Percentiles rank a stretch among this genome's conserved stretches.
These are phyloP conservation scores for Montipora sp. DNA, from an alignment of 64 coral and sea anemone species.

Conservation along the genomic window DNA sequence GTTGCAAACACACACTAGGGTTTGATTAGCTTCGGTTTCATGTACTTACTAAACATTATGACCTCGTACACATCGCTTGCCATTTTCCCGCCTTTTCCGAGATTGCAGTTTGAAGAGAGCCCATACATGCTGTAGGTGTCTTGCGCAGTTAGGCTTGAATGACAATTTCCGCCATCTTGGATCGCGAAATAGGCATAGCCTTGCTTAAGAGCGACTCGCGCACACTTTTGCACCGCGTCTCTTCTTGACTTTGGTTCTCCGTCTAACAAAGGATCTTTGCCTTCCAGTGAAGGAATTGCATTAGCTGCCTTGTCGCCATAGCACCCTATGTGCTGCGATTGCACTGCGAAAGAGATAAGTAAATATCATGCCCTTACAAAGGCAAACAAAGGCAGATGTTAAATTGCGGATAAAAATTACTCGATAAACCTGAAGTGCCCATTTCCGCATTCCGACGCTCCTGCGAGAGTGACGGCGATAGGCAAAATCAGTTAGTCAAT, in stretches of 20 bases:
- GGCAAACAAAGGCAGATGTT: background rate
- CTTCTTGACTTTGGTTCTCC: conserved; percentile 29
- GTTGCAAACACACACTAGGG: too few relatives aligned
- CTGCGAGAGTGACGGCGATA: background rate
- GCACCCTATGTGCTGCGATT: conserved; percentile 21
- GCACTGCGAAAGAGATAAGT: background rate
- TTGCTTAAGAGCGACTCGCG: conserved; percentile 36
- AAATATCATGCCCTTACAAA: background rate
- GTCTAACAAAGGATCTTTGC: conserved; percentile 27
- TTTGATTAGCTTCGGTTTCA: background rate
- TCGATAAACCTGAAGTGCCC: too few relatives aligned
- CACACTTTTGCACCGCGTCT: conserved; percentile 25
- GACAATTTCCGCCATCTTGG: conserved; percentile 50
- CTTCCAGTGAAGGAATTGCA: conserved; percentile 46
- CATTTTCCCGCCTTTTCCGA: conserved; percentile 46
- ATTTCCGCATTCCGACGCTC: background rate
- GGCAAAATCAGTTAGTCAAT: background rate
- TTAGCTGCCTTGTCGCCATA: conserved; percentile 24
- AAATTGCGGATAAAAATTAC: too few relatives aligned
- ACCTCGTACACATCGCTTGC: conserved; percentile 61
- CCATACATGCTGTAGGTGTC: conserved; percentile 53
- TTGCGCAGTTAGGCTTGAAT: conserved; percentile 48
- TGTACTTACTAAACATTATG: conserved; percentile 49
- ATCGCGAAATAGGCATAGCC: conserved; percentile 40
- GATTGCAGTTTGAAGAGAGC: background rate